Conservation (phyloP, 2,113 vertebrate genomes). For the Datnioides undecimradiatus region DNA sequence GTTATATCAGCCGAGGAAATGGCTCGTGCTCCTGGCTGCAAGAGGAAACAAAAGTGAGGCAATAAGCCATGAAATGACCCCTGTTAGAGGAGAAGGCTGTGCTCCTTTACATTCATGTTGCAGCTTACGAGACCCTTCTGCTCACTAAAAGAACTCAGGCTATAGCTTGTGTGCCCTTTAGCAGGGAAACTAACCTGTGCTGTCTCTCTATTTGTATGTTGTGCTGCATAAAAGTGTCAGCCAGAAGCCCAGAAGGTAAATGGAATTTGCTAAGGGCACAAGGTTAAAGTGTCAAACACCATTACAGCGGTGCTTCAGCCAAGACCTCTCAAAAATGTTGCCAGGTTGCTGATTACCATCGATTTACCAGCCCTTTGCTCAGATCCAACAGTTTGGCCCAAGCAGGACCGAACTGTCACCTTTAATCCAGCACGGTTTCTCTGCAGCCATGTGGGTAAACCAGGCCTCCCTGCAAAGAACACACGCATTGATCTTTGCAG, state of each 20-base stretch:
- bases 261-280: neutral
- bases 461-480: slow-evolving; percentile 26
- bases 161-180: neutral
- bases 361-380: slow-evolving; percentile 29
- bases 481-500: slow-evolving; percentile 43
- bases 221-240: neutral
- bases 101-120: slow-evolving; percentile 15
- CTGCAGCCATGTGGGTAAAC: slow-evolving; percentile 10
- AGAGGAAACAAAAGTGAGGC: slow-evolving; percentile 35
- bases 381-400: slow-evolving; percentile 6
- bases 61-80: slow-evolving; percentile 60
- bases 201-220: neutral
- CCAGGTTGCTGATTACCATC: slow-evolving; percentile 34
- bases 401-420: slow-evolving; percentile 17
- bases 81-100: slow-evolving; percentile 12
- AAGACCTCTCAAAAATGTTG: slow-evolving; percentile 1
- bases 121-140: neutral
- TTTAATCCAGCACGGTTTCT: slow-evolving; percentile 28
- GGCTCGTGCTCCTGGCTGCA: slow-evolving; percentile 18
- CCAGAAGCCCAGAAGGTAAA: neutral
- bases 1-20: slow-evolving; percentile 43
- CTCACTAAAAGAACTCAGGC: neutral
- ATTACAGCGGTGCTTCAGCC: neutral
- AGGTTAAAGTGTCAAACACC: slow-evolving; percentile 23
- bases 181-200: neutral